Conservation (phyloP, 2,113 vertebrate species). For the Erythrolamprus reginae region DNA sequence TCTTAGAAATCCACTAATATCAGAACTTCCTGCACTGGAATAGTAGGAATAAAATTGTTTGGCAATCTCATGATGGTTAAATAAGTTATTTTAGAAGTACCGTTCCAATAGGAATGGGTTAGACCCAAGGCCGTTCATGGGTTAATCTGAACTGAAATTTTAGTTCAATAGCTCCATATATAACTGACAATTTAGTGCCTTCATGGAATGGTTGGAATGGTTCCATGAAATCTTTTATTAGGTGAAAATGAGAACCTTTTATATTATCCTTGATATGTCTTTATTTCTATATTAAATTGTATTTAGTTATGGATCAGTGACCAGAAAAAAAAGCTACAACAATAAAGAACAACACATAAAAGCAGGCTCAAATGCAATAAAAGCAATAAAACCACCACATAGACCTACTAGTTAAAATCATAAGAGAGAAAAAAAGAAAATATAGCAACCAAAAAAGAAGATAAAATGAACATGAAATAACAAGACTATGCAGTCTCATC, state of each 20-base stretch:
- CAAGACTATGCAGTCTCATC: background rate
- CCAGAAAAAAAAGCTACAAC: background rate
- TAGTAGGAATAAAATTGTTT: background rate
- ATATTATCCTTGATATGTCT: background rate
- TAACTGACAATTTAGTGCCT: background rate
- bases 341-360: background rate
- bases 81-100: background rate
- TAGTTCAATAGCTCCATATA: background rate
- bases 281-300: background rate
- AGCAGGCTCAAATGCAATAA: background rate
- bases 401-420: background rate
- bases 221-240: background rate
- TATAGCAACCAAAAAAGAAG: background rate
- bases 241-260: background rate
- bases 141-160: background rate
- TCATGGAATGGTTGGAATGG: background rate
- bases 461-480: background rate
- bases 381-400: background rate
- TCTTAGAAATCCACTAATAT: background rate
- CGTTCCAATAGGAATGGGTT: background rate
- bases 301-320: background rate
- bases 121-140: background rate
- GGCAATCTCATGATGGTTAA: background rate
- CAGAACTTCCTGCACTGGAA: background rate
- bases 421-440: background rate